Evolutionary conservation across 2,888 invertebrate species (phyloP).

Genomic region (Scaptomyza flava): DNA sequence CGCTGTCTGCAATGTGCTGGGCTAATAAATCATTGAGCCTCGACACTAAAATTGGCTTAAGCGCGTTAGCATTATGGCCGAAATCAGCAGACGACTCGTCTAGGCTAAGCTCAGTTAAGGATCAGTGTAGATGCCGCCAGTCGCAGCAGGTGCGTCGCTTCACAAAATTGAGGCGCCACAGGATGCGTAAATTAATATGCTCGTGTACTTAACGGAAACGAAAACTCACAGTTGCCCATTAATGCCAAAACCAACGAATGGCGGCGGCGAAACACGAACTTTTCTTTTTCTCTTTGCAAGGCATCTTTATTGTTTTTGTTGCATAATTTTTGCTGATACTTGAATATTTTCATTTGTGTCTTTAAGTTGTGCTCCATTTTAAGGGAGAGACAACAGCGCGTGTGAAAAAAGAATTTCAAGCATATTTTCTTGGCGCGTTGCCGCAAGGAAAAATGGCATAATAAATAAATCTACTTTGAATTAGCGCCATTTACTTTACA

Average conservation of each 20-base stretch:
- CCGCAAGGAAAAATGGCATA: conserved; percentile 73
- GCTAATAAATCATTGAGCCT: conserved; percentile 75
- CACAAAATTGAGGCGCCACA: conserved; percentile 59
- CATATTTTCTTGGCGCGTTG: conserved; percentile 74
- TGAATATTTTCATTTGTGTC: conserved; percentile 62
- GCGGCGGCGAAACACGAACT: neutral
- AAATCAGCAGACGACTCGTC: conserved; percentile 69
- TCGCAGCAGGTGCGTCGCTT: conserved; percentile 74
- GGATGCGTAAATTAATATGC: conserved; percentile 64
- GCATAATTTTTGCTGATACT: conserved; percentile 49
- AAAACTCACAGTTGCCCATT: conserved; percentile 31
- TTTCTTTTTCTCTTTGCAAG: conserved; percentile 19
- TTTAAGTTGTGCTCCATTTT: conserved; percentile 16
- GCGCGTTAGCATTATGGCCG: conserved; percentile 69
- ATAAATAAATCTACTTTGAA: conserved; percentile 81
- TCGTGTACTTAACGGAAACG: conserved; percentile 28
- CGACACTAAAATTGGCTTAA: conserved; percentile 77
- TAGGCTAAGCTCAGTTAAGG: neutral
- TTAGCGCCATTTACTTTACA: conserved; percentile 79
- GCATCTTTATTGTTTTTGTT: conserved; percentile 54
- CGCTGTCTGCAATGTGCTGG: conserved; percentile 43
- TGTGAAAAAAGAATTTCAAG: conserved; percentile 54
- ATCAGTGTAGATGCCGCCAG: conserved; percentile 34
- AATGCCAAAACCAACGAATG: conserved; percentile 21
- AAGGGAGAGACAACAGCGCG: conserved; percentile 15